Base-by-base conservation (phyloP, 2,113 vertebrate genomes). In the Gymnarchus niloticus region DNA sequence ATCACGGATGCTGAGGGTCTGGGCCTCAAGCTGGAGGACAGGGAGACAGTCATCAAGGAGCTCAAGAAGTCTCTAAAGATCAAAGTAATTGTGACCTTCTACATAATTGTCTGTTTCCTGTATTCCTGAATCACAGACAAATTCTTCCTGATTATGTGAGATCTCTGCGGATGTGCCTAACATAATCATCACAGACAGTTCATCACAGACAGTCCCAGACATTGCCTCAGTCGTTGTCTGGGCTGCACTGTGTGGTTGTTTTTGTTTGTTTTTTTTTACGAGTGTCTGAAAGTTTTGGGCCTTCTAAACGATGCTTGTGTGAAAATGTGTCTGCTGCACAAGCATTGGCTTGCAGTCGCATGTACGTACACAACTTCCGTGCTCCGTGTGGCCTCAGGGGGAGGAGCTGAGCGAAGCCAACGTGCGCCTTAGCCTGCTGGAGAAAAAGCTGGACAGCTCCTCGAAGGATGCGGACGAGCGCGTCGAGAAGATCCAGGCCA, bases 11-110 rank as follows among this genome's bases (percentile, higher is more conserved):
- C 97, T 0, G 98, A 99, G 90, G 98, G 98, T 57, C 94, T 99
- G 1, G 98, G 98, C 6, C 88, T 99, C 83, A 99, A 97, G 93
- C 95, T 99, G 90, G 98, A 99, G 90, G 98, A 99, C 91, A 93
- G 98, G 90, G 98, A 99, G 92, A 99, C 97, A 0, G 97, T 97
- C 87, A 98, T 99, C 91, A 98, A 98, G 83, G 98, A 99, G 92
- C 94, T 99, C 80, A 99, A 99, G 93, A 99, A 98, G 89, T 98
- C 97, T 0, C 96, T 99, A 2, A 99, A 99, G 92, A 98, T 99
- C 90, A 99, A 99, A 96, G 98, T 97, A 37, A 37, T 0, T 73
- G 41, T 73, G 33, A 33, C 33, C 65, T 73, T 19, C 33, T n/a
- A 73, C 65, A 41, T 14, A 73, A 2, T 41, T 10, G 19, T 73